These are phyloP conservation scores for Andrena camellia DNA, from an alignment of 2,888 invertebrate genomes.

Conservation along the genomic window DNA sequence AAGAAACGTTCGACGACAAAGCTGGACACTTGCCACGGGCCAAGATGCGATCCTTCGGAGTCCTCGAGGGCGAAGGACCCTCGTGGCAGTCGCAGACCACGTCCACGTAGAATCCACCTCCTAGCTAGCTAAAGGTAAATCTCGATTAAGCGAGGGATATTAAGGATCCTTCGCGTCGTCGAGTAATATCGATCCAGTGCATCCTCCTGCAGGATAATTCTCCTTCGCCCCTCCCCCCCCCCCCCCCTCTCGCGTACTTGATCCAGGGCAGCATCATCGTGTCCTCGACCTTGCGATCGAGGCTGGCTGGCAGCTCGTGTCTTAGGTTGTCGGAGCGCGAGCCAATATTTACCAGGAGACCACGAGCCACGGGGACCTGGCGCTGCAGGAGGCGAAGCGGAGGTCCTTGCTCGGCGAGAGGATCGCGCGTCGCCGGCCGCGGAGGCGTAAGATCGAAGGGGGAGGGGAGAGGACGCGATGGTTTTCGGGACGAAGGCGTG, in stretches of 20 bases:
- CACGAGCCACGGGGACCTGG: constrained; percentile 55
- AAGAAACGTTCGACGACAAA: too few species aligned
- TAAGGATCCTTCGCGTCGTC: constrained; percentile 43
- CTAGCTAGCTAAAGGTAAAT: too few species aligned
- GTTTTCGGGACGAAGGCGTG: constrained; percentile 66
- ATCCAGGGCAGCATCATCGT: not conserved
- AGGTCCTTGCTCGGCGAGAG: constrained; percentile 43
- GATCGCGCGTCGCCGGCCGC: constrained; percentile 23
- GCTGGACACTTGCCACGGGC: too few species aligned
- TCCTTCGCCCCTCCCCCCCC: not conserved
- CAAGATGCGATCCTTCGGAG: too few species aligned
- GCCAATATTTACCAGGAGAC: constrained; percentile 81
- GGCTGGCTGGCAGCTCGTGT: not conserved
- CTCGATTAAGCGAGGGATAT: constrained; percentile 8
- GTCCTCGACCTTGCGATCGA: constrained; percentile 27
- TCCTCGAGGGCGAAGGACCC: too few species aligned
- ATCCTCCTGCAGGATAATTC: constrained; percentile 55
- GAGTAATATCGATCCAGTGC: constrained; percentile 56
- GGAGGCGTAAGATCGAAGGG: constrained; percentile 33
- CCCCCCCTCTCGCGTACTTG: too few species aligned
- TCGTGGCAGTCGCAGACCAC: too few species aligned
- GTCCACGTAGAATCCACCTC: too few species aligned
- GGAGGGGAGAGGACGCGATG: constrained; percentile 16
- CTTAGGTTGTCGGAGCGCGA: constrained; percentile 74
- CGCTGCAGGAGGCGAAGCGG: constrained; percentile 11